Percentiles rank a stretch among this genome's conserved stretches.
These are phyloP conservation scores for Drosophila peninsularis DNA, from an alignment of 2,888 invertebrate genomes.

Conservation along the genomic window DNA sequence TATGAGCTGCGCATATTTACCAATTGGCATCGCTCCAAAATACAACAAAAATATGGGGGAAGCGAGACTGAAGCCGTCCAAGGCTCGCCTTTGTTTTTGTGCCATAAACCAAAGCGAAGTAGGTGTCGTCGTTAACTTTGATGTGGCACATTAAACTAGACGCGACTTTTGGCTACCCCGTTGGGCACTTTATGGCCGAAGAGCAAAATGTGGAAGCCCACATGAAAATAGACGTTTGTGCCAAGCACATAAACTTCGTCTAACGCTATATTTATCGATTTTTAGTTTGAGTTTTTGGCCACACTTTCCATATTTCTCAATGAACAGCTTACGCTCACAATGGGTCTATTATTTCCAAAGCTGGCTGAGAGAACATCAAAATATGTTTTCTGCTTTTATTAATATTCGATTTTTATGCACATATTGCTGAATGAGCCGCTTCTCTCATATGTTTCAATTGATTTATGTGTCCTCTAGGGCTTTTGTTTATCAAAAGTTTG, in stretches of 20 bases:
- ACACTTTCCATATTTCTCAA: conserved; percentile 27
- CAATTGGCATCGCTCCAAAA: conserved; percentile 71
- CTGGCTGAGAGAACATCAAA: conserved; percentile 24
- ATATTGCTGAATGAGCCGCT: conserved; percentile 21
- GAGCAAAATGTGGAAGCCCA: conserved; percentile 43
- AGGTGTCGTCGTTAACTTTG: conserved; percentile 78
- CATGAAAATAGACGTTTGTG: conserved; percentile 24
- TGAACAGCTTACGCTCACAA: conserved; percentile 36
- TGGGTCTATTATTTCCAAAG: conserved; percentile 30
- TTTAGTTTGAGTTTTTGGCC: conserved; percentile 21
- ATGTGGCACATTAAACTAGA: conserved; percentile 75
- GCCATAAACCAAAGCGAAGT: conserved; percentile 69
- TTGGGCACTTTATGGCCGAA: conserved; percentile 46
- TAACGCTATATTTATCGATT: conserved; percentile 28
- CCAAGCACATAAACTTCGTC: conserved; percentile 25
- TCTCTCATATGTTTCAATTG: conserved; percentile 26
- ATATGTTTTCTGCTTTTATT: conserved; percentile 10
- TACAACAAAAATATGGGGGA: too few species aligned
- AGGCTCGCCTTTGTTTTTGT: conserved; percentile 39
- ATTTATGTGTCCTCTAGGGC: conserved; percentile 35
- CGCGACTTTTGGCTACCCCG: conserved; percentile 34
- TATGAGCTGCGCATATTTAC: conserved; percentile 73
- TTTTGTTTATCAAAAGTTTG: conserved; percentile 20
- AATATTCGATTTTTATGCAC: conserved; percentile 14
- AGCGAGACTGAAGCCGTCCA: conserved; percentile 3